Conservation (phyloP, 2,888 invertebrate genomes). For the Lasiommata megera region DNA sequence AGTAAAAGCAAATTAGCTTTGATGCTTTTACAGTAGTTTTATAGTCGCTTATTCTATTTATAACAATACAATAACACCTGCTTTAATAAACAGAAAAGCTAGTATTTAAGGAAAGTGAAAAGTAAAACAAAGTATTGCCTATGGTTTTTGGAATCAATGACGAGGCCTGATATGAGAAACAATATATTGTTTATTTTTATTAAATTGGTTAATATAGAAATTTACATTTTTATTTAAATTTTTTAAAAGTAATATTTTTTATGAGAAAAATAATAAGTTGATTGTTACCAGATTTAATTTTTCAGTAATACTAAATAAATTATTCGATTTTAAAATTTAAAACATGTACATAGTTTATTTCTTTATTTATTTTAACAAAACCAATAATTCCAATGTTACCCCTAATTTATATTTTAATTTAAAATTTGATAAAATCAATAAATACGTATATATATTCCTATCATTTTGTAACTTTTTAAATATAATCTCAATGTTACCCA, state of each 20-base stretch:
- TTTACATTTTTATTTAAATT: too few species aligned
- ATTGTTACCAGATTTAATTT: not conserved
- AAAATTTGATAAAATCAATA: too few species aligned
- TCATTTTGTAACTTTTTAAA: too few species aligned
- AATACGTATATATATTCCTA: too few species aligned
- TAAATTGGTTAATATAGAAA: not conserved
- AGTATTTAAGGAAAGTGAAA: not conserved
- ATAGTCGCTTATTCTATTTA: not conserved
- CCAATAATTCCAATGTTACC: too few species aligned
- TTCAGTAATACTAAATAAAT: not conserved
- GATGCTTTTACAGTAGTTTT: constrained; percentile 7
- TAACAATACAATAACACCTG: not conserved
- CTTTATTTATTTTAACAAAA: too few species aligned
- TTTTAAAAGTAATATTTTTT: too few species aligned
- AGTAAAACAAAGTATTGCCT: not conserved
- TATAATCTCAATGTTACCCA: too few species aligned
- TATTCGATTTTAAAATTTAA: too few species aligned
- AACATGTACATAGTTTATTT: too few species aligned
- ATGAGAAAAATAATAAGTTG: not conserved
- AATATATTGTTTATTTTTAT: not conserved
- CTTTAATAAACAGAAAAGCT: not conserved
- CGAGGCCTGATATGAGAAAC: not conserved
- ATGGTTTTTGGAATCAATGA: not conserved
- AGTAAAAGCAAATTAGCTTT: not conserved
- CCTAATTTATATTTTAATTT: too few species aligned